Evolutionary conservation across 2,888 invertebrate genomes (phyloP).

Genomic region (Formica aserva): DNA sequence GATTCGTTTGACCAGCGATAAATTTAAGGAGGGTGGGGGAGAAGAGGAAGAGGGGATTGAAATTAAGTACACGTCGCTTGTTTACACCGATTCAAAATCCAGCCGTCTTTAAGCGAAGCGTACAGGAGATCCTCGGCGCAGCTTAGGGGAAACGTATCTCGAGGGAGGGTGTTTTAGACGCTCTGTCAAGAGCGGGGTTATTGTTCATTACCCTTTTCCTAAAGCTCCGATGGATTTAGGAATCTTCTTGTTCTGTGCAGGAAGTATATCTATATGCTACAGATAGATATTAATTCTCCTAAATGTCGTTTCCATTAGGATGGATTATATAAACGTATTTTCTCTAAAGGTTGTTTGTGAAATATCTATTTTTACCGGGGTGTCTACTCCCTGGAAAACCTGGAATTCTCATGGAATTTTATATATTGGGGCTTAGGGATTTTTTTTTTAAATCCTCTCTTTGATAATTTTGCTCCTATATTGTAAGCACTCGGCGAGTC

Average conservation of each 20-base stretch:
- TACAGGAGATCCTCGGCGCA: not conserved
- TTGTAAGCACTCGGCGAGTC: no score
- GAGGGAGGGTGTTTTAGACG: slow-evolving; percentile 2
- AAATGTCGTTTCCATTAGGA: not conserved
- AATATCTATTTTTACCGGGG: not conserved
- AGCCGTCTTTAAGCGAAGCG: slow-evolving; percentile 18
- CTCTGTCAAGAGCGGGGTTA: not conserved
- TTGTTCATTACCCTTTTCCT: slow-evolving; percentile 37
- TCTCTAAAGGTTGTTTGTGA: not conserved
- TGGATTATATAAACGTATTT: not conserved
- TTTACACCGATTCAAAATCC: slow-evolving; percentile 34
- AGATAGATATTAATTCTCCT: slow-evolving; percentile 15
- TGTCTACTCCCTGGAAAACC: no score
- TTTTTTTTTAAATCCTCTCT: no score
- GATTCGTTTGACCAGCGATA: slow-evolving; percentile 48
- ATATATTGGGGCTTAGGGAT: no score
- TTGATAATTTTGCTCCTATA: no score
- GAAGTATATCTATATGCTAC: not conserved
- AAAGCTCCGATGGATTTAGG: slow-evolving; percentile 32
- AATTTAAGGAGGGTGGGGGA: not conserved
- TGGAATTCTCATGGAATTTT: no score
- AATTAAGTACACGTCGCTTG: slow-evolving; percentile 46
- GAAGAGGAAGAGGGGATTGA: slow-evolving; percentile 4
- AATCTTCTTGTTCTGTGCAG: slow-evolving; percentile 7
- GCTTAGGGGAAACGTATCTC: slow-evolving; percentile 36